A percentile compares a stretch with the other conserved stretches of the same genome.
These are phyloP conservation scores for Drosophila merina DNA, from an alignment of 2,888 invertebrate species.

Conservation along the genomic window DNA sequence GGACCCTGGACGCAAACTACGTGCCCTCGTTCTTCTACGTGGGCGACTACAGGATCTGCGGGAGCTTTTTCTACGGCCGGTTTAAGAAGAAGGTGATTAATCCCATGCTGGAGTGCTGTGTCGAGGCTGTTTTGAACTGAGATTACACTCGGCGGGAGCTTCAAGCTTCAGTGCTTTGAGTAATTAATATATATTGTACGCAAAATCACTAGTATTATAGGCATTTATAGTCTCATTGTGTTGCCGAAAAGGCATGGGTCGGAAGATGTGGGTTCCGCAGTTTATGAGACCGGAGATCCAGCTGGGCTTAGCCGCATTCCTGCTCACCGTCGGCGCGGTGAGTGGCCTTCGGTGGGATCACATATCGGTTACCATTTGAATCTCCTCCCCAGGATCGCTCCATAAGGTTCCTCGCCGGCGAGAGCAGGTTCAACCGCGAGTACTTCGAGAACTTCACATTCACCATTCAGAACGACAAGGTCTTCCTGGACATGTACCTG, in stretches of 20 bases:
- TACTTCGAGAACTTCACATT: slow-evolving; percentile 53
- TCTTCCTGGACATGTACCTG: slow-evolving; percentile 44
- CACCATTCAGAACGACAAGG: slow-evolving; percentile 25
- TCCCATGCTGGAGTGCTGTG: slow-evolving; percentile 44
- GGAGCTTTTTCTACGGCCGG: slow-evolving; percentile 55
- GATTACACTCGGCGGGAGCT: too few species aligned
- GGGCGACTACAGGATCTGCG: slow-evolving; percentile 62
- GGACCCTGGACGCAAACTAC: slow-evolving; percentile 50
- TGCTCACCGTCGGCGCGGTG: slow-evolving; percentile 17
- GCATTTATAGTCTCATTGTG: neutral
- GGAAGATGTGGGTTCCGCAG: neutral
- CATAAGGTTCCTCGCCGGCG: slow-evolving; percentile 31
- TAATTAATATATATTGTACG: slow-evolving; percentile 35
- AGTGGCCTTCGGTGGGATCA: neutral
- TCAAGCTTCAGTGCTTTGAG: slow-evolving; percentile 9
- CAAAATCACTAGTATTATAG: neutral
- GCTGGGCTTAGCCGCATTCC: slow-evolving; percentile 4
- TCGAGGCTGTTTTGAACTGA: slow-evolving; percentile 43
- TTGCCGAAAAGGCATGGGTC: slow-evolving; percentile 5
- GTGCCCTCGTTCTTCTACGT: slow-evolving; percentile 61
- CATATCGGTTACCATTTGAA: neutral
- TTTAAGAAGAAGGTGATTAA: slow-evolving; percentile 20
- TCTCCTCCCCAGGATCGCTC: slow-evolving; percentile 35
- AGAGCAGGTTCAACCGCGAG: slow-evolving; percentile 39
- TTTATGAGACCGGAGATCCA: slow-evolving; percentile 9